Conservation (phyloP, 2,797 vertebrate species). For the Pseudochromis fuscus region DNA sequence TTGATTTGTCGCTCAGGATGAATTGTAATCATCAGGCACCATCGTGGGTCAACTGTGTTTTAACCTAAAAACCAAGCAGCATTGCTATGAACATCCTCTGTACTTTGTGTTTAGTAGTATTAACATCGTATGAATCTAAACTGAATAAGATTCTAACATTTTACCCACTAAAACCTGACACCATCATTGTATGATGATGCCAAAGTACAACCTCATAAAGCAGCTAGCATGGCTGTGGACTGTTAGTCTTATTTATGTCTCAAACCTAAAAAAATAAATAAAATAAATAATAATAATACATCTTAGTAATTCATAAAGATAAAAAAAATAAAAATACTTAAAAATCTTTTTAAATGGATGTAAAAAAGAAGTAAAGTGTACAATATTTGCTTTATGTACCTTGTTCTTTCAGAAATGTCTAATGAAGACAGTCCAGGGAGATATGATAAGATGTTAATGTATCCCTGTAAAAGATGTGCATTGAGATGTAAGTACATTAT, state of each 20-base stretch:
- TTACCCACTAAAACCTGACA: not conserved
- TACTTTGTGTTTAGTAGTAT: too few relatives aligned
- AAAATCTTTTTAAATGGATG: constrained; percentile 23
- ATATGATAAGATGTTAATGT: constrained; percentile 11
- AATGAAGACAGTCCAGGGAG: constrained; percentile 24
- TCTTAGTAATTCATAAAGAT: too few relatives aligned
- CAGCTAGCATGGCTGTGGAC: constrained; percentile 3
- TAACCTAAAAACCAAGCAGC: too few relatives aligned
- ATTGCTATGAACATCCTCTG: too few relatives aligned
- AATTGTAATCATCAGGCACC: too few relatives aligned
- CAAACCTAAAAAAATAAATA: too few relatives aligned
- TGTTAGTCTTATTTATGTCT: constrained; percentile 4
- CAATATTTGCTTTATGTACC: constrained; percentile 44
- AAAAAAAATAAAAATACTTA: too few relatives aligned
- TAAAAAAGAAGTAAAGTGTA: constrained; percentile 28
- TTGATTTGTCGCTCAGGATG: not conserved
- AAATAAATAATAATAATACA: too few relatives aligned
- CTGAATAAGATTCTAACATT: too few relatives aligned
- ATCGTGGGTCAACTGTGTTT: too few relatives aligned
- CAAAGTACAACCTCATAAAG: not conserved
- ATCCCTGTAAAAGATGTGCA: constrained; percentile 22
- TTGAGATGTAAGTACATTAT: constrained; percentile 23
- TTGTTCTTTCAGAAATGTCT: constrained; percentile 48
- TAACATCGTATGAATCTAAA: too few relatives aligned
- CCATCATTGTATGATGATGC: not conserved